Conservation (phyloP, 2,888 invertebrate genomes). For the Morinoia aosen region DNA sequence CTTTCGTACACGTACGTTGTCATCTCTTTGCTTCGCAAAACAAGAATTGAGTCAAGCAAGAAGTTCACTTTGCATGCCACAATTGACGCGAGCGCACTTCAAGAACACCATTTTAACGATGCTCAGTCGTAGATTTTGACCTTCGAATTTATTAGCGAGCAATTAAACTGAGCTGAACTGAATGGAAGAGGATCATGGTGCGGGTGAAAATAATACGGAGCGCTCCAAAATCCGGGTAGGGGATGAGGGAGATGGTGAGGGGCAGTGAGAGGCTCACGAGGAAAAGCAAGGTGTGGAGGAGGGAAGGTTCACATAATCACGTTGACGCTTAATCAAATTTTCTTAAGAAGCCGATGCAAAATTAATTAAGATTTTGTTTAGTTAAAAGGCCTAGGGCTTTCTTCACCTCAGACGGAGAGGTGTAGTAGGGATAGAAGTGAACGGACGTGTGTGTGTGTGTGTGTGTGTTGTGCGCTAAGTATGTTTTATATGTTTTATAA, state of each 20-base stretch:
- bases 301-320: neutral
- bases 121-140: neutral
- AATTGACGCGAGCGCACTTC: no score
- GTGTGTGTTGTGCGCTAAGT: neutral
- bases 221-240: neutral
- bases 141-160: neutral
- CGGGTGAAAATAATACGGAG: neutral
- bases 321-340: neutral
- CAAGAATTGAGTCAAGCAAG: neutral
- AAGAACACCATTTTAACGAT: neutral
- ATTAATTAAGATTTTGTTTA: neutral
- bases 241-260: neutral
- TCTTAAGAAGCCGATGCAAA: slow-evolving; percentile 4
- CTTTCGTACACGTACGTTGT: no score
- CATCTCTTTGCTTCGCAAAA: neutral
- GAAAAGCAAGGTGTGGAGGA: neutral
- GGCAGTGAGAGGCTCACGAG: neutral
- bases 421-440: neutral
- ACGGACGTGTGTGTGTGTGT: neutral
- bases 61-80: no score
- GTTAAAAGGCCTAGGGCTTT: neutral
- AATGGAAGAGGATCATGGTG: neutral
- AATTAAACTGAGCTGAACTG: neutral
- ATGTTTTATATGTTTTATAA: neutral
- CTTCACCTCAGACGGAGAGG: neutral